Evolutionary conservation across 2,888 invertebrate genomes (phyloP).

Genomic region (Nasonia oneida): DNA sequence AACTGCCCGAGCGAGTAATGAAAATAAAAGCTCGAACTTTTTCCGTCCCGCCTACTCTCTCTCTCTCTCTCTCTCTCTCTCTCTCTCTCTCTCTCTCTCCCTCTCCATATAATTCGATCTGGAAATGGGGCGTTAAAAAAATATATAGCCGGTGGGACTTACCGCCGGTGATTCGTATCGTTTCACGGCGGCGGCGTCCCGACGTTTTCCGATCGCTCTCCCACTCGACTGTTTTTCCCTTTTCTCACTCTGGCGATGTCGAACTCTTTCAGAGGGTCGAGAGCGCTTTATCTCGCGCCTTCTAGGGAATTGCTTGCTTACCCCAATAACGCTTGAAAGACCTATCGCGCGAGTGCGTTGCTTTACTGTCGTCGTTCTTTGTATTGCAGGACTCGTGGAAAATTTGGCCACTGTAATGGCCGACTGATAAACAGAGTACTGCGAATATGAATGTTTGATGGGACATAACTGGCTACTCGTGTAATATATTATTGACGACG

Average conservation of each 20-base stretch:
- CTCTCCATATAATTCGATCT: slow-evolving; percentile 45
- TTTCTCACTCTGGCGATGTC: background rate
- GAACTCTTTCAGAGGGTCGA: background rate
- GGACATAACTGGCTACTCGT: background rate
- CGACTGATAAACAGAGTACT: background rate
- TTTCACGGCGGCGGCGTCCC: background rate
- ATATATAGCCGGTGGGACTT: background rate
- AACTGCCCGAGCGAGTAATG: background rate
- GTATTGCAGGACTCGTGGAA: background rate
- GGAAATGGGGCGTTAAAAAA: slow-evolving; percentile 44
- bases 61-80: no score
- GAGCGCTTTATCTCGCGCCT: background rate
- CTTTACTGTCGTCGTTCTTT: no score
- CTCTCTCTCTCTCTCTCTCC: no score
- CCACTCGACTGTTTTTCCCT: background rate
- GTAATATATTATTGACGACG: background rate
- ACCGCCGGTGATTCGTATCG: slow-evolving; percentile 1
- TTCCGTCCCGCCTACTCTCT: background rate
- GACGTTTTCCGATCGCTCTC: background rate
- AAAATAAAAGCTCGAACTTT: slow-evolving; percentile 45
- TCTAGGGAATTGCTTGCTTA: background rate
- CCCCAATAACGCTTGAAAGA: no score
- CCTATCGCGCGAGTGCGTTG: no score
- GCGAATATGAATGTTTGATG: background rate
- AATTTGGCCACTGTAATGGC: background rate